Conservation (phyloP, 2,888 invertebrate species). For the Pasiphila rectangulata region DNA sequence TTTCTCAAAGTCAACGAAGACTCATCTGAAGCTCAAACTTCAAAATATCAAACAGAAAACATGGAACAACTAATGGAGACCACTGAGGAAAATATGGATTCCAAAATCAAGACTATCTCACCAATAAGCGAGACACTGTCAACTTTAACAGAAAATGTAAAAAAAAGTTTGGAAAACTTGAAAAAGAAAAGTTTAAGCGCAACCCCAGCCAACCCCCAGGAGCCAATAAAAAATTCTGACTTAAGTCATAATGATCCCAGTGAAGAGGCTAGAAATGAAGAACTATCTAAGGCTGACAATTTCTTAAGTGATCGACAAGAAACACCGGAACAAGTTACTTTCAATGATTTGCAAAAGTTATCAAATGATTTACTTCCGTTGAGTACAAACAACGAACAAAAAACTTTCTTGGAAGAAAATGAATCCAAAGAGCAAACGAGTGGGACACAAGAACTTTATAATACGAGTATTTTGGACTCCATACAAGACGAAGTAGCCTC, state of each 20-base stretch:
- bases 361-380: conserved; percentile 52
- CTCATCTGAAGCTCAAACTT: neutral
- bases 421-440: neutral
- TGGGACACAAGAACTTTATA: neutral
- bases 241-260: neutral
- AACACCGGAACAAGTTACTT: conserved; percentile 25
- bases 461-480: conserved; percentile 3
- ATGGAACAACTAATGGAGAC: neutral
- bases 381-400: conserved; percentile 25
- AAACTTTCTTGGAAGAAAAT: conserved; percentile 6
- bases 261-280: conserved; percentile 1
- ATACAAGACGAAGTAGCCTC: neutral
- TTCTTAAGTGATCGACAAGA: conserved; percentile 10
- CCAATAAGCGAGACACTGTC: conserved; percentile 31
- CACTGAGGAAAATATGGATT: neutral
- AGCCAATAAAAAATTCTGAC: conserved; percentile 11
- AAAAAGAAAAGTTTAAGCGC: conserved; percentile 1
- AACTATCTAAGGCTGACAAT: neutral
- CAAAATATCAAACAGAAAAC: neutral
- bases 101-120: conserved; percentile 6
- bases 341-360: conserved; percentile 56
- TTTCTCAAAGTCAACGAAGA: conserved; percentile 10
- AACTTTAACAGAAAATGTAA: conserved; percentile 40
- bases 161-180: conserved; percentile 40
- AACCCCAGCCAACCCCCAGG: neutral